Base-by-base conservation (phyloP, 2,113 vertebrate species). In the Apteryx mantelli region DNA sequence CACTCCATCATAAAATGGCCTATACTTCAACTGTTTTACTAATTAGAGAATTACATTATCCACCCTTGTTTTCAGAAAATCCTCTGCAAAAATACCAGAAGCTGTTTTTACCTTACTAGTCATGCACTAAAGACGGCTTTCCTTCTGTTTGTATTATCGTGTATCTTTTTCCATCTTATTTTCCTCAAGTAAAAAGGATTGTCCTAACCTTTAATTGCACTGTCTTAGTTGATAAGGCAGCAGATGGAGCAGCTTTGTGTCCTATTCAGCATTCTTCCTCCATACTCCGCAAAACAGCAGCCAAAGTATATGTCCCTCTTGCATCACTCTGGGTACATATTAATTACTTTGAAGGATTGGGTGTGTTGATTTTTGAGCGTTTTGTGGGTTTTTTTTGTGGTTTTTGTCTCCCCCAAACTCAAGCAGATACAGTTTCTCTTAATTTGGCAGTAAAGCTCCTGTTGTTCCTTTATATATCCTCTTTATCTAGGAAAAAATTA, bases 51-150 rank as follows among this genome's bases (percentile, higher is more conserved):
- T 95, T 89, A 89, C 1, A 53, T 38, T 24, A 42, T 10, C 21
- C 75, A 66, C 25, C 22, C 44, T 85, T 56, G 82, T 80, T 61
- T 65, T 48, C 66, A 88, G 87, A 74, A 91, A 95, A 94, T 80
- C 78, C 87, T 76, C 58, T 89, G 63, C 78, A 89, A 78, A 94
- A 95, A 95, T 38, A 93, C 16, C 46, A 86, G 68, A 82, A 7
- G 36, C 36, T 38, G 36, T 38, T 76, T 92, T 85, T 69, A 61
- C 58, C 58, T 70, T 60, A 30, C 30, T 44, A 84, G 69, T 21
- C 61, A 79, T 82, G 56, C 68, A 61, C 65, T 56, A 73, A 38
- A 70, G 61, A 38, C 16, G 30, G 52, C 48, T 68, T 76, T 79
- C 74, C 73, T 88, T 19, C 68, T 28, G 36, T 82, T 48, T 96